Conservation (phyloP, 2,888 invertebrate genomes). For the Ectemnius lituratus region DNA sequence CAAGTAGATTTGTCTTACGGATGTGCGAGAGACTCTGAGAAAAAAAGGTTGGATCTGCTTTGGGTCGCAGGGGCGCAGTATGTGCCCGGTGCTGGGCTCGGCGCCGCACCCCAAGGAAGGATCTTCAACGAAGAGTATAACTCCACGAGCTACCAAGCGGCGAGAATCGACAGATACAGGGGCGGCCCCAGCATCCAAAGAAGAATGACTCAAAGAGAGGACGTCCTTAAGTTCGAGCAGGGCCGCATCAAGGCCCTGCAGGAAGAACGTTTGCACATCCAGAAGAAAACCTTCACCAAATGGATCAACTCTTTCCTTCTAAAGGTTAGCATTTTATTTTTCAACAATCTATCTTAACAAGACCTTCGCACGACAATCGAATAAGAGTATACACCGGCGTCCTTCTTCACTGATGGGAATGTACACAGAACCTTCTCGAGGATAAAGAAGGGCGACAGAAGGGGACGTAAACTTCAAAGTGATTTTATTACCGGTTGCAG, state of each 20-base stretch:
- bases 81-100: constrained; percentile 75
- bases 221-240: constrained; percentile 96
- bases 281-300: constrained; percentile 99
- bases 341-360: not conserved
- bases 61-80: constrained; percentile 73
- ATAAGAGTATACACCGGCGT: too few species aligned
- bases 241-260: constrained; percentile 97
- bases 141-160: constrained; percentile 50
- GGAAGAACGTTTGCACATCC: constrained; percentile 98
- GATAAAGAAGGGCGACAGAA: too few species aligned
- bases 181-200: constrained; percentile 80
- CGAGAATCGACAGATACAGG: constrained; percentile 61
- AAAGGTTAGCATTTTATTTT: constrained; percentile 82
- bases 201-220: constrained; percentile 94
- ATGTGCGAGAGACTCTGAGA: not conserved
- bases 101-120: constrained; percentile 71
- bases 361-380: too few species aligned
- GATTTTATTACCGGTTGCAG: constrained; percentile 78
- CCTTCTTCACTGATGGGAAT: too few species aligned
- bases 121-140: constrained; percentile 48
- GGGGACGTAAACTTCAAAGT: too few species aligned
- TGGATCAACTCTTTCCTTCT: constrained; percentile 98
- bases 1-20: not conserved
- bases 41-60: constrained; percentile 4
- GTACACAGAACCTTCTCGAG: too few species aligned